Percentiles rank a stretch among this genome's conserved stretches.
phyloP scores from a whole-genome alignment of 1,140 invertebrate species.

The Nephila pilipes region DNA sequence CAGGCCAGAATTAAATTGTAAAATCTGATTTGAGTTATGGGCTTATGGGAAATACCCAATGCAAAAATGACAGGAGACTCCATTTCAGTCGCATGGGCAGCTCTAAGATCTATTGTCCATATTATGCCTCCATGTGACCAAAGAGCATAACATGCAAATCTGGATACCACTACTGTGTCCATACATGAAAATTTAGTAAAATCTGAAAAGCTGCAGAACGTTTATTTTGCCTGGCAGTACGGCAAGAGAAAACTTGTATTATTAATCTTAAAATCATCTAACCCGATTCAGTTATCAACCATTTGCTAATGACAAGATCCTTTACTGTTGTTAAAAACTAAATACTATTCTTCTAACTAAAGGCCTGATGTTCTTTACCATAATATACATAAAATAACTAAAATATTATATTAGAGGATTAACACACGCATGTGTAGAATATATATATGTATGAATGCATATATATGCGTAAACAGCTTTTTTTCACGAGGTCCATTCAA shows the following conservation, averaged over 20 bases:
- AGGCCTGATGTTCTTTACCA: not conserved
- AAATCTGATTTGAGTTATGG: constrained; percentile 30
- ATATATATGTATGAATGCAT: too few species aligned
- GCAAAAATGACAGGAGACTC: not conserved
- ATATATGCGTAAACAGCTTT: too few species aligned
- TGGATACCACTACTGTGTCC: not conserved
- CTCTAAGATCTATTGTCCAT: not conserved
- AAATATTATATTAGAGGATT: too few species aligned
- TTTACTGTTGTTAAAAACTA: not conserved
- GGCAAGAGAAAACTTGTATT: not conserved
- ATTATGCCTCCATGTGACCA: too few species aligned
- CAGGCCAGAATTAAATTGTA: not conserved
- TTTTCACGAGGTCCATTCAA: not conserved
- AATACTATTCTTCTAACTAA: not conserved
- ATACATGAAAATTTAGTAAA: not conserved
- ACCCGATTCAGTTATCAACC: constrained; percentile 37
- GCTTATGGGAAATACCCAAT: constrained; percentile 38
- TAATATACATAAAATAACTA: too few species aligned
- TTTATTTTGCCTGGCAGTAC: not conserved
- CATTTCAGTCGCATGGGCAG: constrained; percentile 36
- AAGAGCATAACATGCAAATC: not conserved
- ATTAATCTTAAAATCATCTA: not conserved
- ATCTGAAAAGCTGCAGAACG: constrained; percentile 1
- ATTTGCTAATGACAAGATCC: constrained; percentile 10
- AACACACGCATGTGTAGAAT: too few species aligned